Base-by-base conservation (phyloP, 2,888 invertebrate species). In the Coecobrya sp. region DNA sequence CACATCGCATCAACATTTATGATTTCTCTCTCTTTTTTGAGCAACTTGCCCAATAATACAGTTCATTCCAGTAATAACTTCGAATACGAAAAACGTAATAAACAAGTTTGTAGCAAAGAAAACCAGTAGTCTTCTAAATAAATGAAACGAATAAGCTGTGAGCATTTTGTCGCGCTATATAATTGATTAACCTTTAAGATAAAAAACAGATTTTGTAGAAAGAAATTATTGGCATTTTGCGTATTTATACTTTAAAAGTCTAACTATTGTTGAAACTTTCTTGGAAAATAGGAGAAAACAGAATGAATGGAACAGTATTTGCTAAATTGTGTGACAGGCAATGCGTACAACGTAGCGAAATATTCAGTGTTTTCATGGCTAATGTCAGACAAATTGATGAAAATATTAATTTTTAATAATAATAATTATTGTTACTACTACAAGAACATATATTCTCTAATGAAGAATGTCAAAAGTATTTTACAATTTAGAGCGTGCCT, bases 401-500 rank as follows among this genome's bases (percentile, higher is more conserved):
- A 22, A 79, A 49, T 13, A 79, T 30, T 5, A 49, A 79, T 79
- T 79, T 22, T 52, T 13, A 73, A 49, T 36, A 4, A 36, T 7
- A 7, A 36, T 36, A 36, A 36, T 36, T 36, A 36, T 7, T 36
- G 7, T 36, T 36, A 36, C 36, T 7, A 36, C n/a, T 52, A 30
- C 19, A 27, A 25, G 52, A 79, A 79, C n/a, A 10, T 13, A 49
- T 45, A 22, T 79, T 27, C 25, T 22, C 8, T 25, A 25, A 76
- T 4, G 79, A 79, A 49, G 49, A 81, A 55, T 36, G 59, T 81
- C 22, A 16, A 49, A 30, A n/a, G 30, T 55, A 55, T 81, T 79
- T 36, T 55, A 55, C 55, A 59, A n/a, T 70, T 81, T 81, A 88
- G 88, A 81, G 88, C 88, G 88, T 88, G 88, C 88, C 88, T 88